These are phyloP conservation scores for Phymanthus crucifer DNA, from an alignment of 92 coral and sea anemone species.

Conservation along the genomic window DNA sequence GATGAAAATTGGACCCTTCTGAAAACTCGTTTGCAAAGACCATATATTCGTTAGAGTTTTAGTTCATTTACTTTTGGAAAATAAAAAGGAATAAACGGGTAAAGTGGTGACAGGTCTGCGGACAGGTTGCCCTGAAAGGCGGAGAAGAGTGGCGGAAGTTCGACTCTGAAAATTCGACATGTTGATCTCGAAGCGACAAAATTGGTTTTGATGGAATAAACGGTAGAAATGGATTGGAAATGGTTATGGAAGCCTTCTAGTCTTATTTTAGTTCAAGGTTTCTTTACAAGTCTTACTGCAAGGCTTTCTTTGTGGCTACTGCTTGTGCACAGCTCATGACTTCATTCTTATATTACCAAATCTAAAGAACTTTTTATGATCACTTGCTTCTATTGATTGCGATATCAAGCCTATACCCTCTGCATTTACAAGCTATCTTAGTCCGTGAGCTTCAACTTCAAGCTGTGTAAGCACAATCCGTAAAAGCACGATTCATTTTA, in stretches of 20 bases:
- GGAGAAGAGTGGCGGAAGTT: conserved; percentile 6
- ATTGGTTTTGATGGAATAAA: neutral
- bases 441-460: neutral
- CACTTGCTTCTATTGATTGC: neutral
- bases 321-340: too few relatives aligned
- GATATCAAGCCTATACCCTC: neutral
- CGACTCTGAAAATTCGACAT: conserved; percentile 1
- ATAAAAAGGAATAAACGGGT: neutral
- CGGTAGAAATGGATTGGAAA: neutral
- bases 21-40: neutral
- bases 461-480: conserved; percentile 1
- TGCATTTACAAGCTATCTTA: too few relatives aligned
- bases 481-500: neutral
- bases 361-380: neutral
- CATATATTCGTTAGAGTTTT: neutral
- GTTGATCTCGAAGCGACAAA: neutral
- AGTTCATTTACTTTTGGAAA: neutral
- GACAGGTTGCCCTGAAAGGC: neutral
- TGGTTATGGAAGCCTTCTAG: neutral
- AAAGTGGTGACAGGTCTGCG: neutral
- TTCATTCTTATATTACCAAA: neutral
- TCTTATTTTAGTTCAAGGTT: neutral
- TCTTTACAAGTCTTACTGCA: neutral
- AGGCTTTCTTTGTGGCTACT: too few relatives aligned
- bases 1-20: neutral